Evolutionary conservation across 35 echinoderm and acorn worm species (phyloP), one percentile per base, ranked within the genome.

Genomic region (Apostichopus californicus): DNA sequence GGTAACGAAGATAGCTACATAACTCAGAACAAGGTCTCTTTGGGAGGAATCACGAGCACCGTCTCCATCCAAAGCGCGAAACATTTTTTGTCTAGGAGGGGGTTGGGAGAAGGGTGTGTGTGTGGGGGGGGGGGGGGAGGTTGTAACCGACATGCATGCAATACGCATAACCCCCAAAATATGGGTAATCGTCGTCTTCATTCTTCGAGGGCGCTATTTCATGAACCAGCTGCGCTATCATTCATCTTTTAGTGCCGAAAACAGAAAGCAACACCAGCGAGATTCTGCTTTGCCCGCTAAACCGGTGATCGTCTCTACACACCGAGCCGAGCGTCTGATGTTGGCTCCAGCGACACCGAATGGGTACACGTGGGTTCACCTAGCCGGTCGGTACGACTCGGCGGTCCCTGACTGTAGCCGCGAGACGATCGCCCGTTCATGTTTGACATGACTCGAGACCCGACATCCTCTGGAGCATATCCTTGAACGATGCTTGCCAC

Each of bases 381-480:
- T 78, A 61, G 71, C 22, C 77, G 72, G 53, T 91, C 89, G 9
- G 54, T 78, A 6, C 77, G 71, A 59, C 89, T 91, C 13, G 89
- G 46, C 2, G 89, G 89, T 57, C 89, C 89, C 77, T 91, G 89
- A 26, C 22, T 78, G 20, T 91, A 91, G 20, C 89, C 89, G 10
- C 89, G 89, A 8, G 89, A 91, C 4, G 89, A 91, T 24, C 92
- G 34, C 17, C 96, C 96, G 73, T 98, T 98, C 56, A 98, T 87
- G 73, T 98, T 98, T 5, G 96, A 98, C 96, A 98, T 98, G 55
- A 95, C 96, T 55, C 96, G 94, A 78, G 92, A 95, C 5, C 96
- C 96, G 64, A 98, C 96, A 52, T 98, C 94, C 84, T 98, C 96
- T 68, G 96, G 96, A 24, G 96, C 96, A 90, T 98, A 98, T 24